Base-by-base conservation (phyloP, 2,888 invertebrate genomes). In the Kryphioiulus occultus region DNA sequence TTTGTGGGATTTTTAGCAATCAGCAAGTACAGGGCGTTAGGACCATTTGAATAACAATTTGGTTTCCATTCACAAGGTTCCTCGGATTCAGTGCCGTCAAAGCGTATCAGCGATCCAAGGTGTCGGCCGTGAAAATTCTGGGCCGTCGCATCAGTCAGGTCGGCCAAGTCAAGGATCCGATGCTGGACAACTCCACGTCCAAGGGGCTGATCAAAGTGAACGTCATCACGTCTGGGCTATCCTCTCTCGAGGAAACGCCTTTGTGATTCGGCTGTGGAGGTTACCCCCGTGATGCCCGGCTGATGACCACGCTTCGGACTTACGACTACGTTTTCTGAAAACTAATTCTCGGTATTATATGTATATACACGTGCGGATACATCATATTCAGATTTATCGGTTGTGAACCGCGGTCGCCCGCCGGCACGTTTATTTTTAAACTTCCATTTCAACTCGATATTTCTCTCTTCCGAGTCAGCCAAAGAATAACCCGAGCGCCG, bases 41-140 rank as follows among this genome's bases (percentile, higher is more conserved):
- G 7, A 7, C 35, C 2, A 35, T 35, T 35, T 35, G 7, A 35
- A 35, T 7, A 9, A 22, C n/a, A n/a, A 7, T 85, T 39, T 85
- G 9, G 44, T 12, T 19, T 87, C 89, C 90, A 90, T 89, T 89
- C 92, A 92, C 5, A 92, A 97, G 97, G 92, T 96, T 96, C 92
- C 93, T 97, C 89, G 96, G 97, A 89, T 95, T 96, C 92, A 97
- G 96, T 91, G 96, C 97, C 1, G 95, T 96, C 86, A 95, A 95
- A 88, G 97, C 97, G n/a, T 97, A 97, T 93, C 96, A 97, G 91
- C 94, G 96, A 89, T 97, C 97, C 90, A 96, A 96, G 93, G 96
- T 97, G 17, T 96, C 96, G 59, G 96, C 96, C 0, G 94, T 97
- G 86, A 95, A 95, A 91, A 97, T 98, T 90, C 93, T 94, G 86